These are phyloP conservation scores for Papilio xuthus DNA, from an alignment of 1,140 invertebrate species.

Conservation along the genomic window DNA sequence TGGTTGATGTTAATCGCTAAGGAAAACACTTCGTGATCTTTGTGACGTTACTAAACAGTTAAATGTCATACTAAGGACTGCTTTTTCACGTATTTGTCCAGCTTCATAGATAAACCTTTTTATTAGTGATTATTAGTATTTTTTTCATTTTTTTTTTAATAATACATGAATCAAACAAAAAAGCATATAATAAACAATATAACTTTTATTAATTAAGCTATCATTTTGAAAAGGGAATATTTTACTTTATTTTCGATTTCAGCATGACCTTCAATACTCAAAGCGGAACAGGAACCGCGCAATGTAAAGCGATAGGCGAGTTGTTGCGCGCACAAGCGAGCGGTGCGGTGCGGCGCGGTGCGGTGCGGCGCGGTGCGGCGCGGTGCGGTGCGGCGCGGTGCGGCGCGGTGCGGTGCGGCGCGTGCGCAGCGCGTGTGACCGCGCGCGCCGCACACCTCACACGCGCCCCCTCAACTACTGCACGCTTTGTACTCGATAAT, in stretches of 20 bases:
- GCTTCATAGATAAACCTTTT: too few relatives aligned
- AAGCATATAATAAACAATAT: too few relatives aligned
- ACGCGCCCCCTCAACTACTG: slow-evolving; percentile 36
- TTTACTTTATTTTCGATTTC: background rate
- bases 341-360: too few relatives aligned
- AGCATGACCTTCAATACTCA: background rate
- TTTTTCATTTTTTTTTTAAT: too few relatives aligned
- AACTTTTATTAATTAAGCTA: too few relatives aligned
- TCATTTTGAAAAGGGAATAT: background rate
- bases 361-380: too few relatives aligned
- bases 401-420: too few relatives aligned
- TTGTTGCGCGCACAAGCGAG: background rate
- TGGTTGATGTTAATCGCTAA: background rate
- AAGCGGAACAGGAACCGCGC: background rate
- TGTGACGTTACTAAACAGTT: background rate
- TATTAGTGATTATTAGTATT: too few relatives aligned
- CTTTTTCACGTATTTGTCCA: too few relatives aligned
- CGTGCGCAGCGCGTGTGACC: slow-evolving; percentile 57
- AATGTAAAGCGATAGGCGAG: slow-evolving; percentile 26
- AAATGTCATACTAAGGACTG: too few relatives aligned
- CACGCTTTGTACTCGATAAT: background rate
- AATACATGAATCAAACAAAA: too few relatives aligned
- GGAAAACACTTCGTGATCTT: background rate
- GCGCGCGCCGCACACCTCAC: slow-evolving; percentile 47
- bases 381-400: too few relatives aligned